phyloP scores from a whole-genome alignment of 2,888 invertebrate genomes.

The Meandrusa payeni region DNA sequence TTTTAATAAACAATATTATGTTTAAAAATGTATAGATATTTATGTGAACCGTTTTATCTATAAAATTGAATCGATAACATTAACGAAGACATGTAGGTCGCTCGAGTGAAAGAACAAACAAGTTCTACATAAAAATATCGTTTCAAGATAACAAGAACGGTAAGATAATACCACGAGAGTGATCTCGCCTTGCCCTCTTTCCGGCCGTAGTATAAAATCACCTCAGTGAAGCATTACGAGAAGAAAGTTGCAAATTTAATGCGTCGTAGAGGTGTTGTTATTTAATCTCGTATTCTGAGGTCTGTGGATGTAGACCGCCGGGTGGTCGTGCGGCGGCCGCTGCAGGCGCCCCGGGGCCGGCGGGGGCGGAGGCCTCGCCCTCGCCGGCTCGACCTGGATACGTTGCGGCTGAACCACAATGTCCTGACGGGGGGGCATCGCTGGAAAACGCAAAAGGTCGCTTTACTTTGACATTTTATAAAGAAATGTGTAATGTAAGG shows the following conservation, averaged over 20 bases:
- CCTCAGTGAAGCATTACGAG: background rate
- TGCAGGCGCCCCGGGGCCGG: constrained; percentile 64
- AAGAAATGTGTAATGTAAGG: no score
- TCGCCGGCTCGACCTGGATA: constrained; percentile 44
- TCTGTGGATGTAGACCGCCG: constrained; percentile 54
- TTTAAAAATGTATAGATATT: no score
- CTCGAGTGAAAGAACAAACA: no score
- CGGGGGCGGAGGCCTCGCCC: constrained; percentile 57
- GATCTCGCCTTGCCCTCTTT: no score
- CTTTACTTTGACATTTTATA: constrained; percentile 10
- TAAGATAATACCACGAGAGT: no score
- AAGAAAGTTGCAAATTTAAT: constrained; percentile 4
- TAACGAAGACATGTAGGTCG: no score
- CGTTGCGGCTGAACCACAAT: constrained; percentile 50
- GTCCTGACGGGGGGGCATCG: constrained; percentile 70
- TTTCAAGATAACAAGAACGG: no score
- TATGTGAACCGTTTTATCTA: no score
- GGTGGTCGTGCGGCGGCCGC: constrained; percentile 70
- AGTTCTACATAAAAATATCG: no score
- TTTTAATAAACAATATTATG: no score
- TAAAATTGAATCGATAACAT: no score
- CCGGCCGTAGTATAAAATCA: no score
- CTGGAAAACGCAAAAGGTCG: constrained; percentile 32
- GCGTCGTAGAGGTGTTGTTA: constrained; percentile 16
- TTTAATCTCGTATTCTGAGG: constrained; percentile 35